Base-by-base conservation (phyloP, 2,113 vertebrate genomes). In the Silurus meridionalis region DNA sequence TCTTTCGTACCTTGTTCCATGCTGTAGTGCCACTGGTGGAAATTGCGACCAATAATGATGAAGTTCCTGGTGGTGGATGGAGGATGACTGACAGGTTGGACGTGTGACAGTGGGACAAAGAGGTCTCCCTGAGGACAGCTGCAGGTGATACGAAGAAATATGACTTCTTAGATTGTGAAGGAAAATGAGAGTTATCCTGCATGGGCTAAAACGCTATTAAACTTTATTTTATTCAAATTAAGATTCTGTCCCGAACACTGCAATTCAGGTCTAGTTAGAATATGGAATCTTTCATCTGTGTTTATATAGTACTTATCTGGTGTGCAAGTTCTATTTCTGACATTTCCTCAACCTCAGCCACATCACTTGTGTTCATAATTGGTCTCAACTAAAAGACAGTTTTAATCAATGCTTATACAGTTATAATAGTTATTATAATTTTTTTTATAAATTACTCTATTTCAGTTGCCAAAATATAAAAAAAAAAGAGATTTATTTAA, bases 11-110 rank as follows among this genome's bases (percentile, higher is more conserved):
- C 97, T 93, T 96, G 97, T 80, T 98, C 97, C 0, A 96, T 97
- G 93, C 96, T 98, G 90, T 93, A 97, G 79, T 96, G 96, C 98
- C 98, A 99, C 91, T 99, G 98, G 14, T 95, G 94, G 89, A 99
- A 98, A 92, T 97, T 99, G 71, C 98, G 97, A n/a, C 97, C 98
- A 81, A 98, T 93, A 80, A 99, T 93, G 78, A 97, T 95, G 87
- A 99, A 97, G 88, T 95, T 97, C 58, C 96, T 94, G 61, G 95
- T 89, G 0, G 93, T 85, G 0, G 93, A 94, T 2, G 96, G 96
- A 25, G 91, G 94, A 69, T 95, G 94, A 81, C 90, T 90, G 87
- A 92, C 75, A 37, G 90, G 93, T 87, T 95, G 96, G 46, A 89
- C 90, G 4, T 95, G 91, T 37, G 93, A 91, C 58, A 95, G 93